Evolutionary conservation across 2,797 vertebrate genomes (phyloP).

Genomic region (Coracias cyanogaster): DNA sequence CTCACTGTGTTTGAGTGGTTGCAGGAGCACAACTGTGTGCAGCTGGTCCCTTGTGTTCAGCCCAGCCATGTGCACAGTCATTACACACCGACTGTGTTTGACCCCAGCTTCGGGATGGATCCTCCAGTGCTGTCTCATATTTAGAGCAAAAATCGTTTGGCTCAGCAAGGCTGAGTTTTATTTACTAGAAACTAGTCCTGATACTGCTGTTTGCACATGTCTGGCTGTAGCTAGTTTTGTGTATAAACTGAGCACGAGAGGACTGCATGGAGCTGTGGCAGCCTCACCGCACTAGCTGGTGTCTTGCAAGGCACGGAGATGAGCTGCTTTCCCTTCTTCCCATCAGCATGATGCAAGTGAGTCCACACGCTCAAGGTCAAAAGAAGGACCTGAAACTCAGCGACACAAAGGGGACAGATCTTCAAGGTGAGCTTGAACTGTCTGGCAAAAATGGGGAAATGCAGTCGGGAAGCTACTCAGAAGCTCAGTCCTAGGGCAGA

Average conservation of each 20-base stretch:
- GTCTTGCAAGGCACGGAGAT: neutral
- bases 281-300: neutral
- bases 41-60: neutral
- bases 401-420: conserved; percentile 86
- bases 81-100: neutral
- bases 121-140: neutral
- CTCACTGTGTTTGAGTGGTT: neutral
- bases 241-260: neutral
- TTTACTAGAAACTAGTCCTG: neutral
- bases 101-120: accelerated
- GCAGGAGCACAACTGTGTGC: neutral
- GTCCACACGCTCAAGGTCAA: conserved; percentile 82
- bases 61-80: neutral
- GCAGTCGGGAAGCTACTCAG: neutral
- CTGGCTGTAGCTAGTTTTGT: neutral
- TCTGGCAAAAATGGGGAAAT: neutral
- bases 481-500: neutral
- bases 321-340: neutral
- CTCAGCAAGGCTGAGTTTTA: neutral
- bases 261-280: neutral
- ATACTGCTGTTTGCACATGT: accelerated
- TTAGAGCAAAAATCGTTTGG: neutral
- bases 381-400: conserved; percentile 86
- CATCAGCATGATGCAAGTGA: conserved; percentile 83
- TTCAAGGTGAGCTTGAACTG: conserved; percentile 79